Base-by-base conservation (phyloP, 2,797 vertebrate species). In the Falco cherrug region DNA sequence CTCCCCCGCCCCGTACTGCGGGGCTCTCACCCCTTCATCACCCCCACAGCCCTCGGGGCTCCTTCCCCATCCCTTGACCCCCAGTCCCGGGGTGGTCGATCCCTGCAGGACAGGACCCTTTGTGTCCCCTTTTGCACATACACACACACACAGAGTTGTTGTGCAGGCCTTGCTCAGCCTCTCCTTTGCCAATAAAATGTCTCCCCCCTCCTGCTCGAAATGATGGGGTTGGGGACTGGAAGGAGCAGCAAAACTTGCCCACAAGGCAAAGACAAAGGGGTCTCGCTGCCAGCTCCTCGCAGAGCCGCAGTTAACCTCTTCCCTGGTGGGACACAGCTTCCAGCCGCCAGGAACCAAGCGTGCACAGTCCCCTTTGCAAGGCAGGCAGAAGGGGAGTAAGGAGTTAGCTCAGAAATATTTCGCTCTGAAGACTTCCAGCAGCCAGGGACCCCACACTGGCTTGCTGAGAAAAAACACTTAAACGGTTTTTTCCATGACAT, bases 221-320 rank as follows among this genome's bases (percentile, higher is more conserved):
- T 33, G 78, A 35, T 53, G 77, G 69, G 31, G 73, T 19, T 22
- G 73, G 53, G 76, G 68, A 81, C 79, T 17, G 84, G 45, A 57
- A 71, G 28, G 51, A 57, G 56, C 53, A 14, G 73, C 41, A 60
- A 43, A 81, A 61, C 17, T 73, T 69, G 43, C 90, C 78, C 14
- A 31, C 76, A 15, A 47, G 74, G 75, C 87, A 37, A 61, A 93
- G 85, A 97, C 95, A 97, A 95, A 95, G 83, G 84, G 93, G n/a
- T 88, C 61, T 33, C 4, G n/a, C 56, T 93, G 95, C 95, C 94
- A 95, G 91, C 84, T 82, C 50, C 91, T 11, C 2, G 22, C 67
- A 4, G 70, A 76, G 96, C 60, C 1, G 31, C 51, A 22, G 11
- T 75, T 39, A 95, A 88, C 96, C 85, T 84, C 87, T 91, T 89